Evolutionary conservation across 30 jellyfish, hydroid and myxozoan genomes (phyloP).

Genomic region (Pseudorhiza aurosa): DNA sequence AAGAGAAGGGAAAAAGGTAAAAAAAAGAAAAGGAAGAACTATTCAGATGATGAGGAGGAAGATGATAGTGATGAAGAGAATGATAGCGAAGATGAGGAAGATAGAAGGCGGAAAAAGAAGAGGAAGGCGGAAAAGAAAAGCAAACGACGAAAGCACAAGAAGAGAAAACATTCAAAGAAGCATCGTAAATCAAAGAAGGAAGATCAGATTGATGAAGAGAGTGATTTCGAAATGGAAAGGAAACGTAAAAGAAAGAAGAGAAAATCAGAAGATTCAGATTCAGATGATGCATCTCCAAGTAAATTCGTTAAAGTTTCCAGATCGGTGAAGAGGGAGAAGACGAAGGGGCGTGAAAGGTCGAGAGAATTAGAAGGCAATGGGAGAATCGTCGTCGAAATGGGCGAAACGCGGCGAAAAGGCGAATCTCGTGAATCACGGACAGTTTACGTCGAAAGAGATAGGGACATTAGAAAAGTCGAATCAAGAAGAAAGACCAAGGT

Average conservation of each 20-base stretch:
- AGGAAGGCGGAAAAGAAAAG: conserved; percentile 60
- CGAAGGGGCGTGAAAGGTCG: neutral
- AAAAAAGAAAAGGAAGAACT: conserved; percentile 36
- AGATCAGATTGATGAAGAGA: conserved; percentile 52
- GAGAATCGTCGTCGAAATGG: conserved; percentile 1
- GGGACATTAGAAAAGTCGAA: conserved; percentile 40
- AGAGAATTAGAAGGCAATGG: neutral
- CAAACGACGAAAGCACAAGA: conserved; percentile 67
- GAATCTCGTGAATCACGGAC: conserved; percentile 31
- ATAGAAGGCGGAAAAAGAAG: conserved; percentile 33
- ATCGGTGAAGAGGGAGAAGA: conserved; percentile 4
- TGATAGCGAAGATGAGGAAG: conserved; percentile 25
- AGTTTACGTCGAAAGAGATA: conserved; percentile 33
- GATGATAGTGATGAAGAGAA: conserved; percentile 22
- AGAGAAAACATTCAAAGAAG: conserved; percentile 68
- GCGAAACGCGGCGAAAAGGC: conserved; percentile 5
- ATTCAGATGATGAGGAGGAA: conserved; percentile 5
- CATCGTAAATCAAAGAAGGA: conserved; percentile 66
- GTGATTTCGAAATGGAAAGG: conserved; percentile 48
- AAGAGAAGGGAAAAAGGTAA: conserved; percentile 17
- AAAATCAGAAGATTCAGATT: conserved; percentile 2
- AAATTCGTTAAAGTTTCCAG: conserved; percentile 7
- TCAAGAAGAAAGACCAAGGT: conserved; percentile 13
- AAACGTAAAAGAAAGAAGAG: conserved; percentile 5
- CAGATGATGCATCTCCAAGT: neutral